These are phyloP conservation scores for Alligator mississippiensis DNA, from an alignment of 2,113 vertebrate species.

Conservation along the genomic window DNA sequence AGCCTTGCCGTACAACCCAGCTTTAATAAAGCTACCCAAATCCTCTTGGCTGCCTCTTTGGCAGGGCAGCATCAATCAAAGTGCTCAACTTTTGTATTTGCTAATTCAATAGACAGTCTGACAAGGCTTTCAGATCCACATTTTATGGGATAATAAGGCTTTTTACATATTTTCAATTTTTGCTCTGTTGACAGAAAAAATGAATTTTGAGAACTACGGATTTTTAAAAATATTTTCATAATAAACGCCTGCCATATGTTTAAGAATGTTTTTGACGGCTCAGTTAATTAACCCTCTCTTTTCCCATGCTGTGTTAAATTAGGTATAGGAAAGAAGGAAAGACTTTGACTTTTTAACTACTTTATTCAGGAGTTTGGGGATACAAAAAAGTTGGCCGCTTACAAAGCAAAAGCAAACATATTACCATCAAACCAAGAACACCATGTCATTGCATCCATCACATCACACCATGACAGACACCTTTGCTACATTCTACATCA, in stretches of 20 bases:
- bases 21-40: conserved; percentile 79
- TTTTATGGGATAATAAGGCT: conserved; percentile 67
- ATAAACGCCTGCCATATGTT: conserved; percentile 31
- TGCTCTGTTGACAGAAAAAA: conserved; percentile 57
- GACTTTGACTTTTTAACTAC: too few species aligned
- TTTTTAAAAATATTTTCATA: conserved; percentile 38
- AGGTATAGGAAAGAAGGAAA: not conserved
- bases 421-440: too few species aligned
- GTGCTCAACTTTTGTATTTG: conserved; percentile 63
- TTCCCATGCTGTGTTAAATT: not conserved
- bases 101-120: conserved; percentile 69
- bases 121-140: conserved; percentile 54
- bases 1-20: conserved; percentile 75
- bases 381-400: too few species aligned
- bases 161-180: conserved; percentile 58
- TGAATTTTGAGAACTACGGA: not conserved
- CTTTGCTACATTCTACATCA: too few species aligned
- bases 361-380: too few species aligned
- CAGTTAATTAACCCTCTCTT: not conserved
- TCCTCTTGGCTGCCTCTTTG: conserved; percentile 72
- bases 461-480: too few species aligned
- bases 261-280: not conserved
- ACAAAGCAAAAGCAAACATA: too few species aligned
- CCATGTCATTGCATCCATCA: too few species aligned
- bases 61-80: conserved; percentile 70